Base-by-base conservation (phyloP, 64 coral and sea anemone species). In the Stylophora pistillata region DNA sequence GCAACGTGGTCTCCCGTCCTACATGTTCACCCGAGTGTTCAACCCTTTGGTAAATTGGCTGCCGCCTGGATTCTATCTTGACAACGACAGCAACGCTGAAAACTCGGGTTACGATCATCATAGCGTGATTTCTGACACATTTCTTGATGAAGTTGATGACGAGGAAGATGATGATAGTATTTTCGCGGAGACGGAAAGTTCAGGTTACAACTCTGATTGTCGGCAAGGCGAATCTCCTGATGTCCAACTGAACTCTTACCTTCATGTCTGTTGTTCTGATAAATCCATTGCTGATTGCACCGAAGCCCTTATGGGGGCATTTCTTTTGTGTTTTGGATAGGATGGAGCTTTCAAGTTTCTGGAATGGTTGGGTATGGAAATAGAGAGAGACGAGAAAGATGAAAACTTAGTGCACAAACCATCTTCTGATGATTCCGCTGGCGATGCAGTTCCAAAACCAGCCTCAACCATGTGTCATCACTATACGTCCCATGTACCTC, bases 241-340 rank as follows among this genome's bases (percentile, higher is more conserved):
- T 14, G 53, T 69, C 4, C 30, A 41, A 13, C 57, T 93, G 0
- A 80, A 74, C 26, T 58, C 86, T 27, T 37, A 55, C 2, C 18
- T 55, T n/a, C 86, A 93, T 15, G 77, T 82, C 11, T 84, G 86
- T 17, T 88, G 86, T 12, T 87, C 95, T 14, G 91, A 97, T 56
- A 97, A 93, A 15, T 68, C 75, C 26, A 63, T 97, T 66, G 95
- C 95, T 53, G 95, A 97, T 21, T 18, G 87, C 63, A 90, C 82
- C 13, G 95, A 97, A 68, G 95, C 95, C 15, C 28, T 96, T 28
- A 89, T 97, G 74, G 95, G 95, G 31, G 95, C 77, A 55, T 97
- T 87, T 31, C 80, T 97, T 30, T 59, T 97, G 34, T 76, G 74
- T 52, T 69, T 88, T 28, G 91, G 95, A 14, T 30, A 71, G 18